A percentile compares a stretch with the other conserved stretches of the same genome.
Conservation (phyloP, 2,797 vertebrate species). For the Numenius phaeopus region DNA sequence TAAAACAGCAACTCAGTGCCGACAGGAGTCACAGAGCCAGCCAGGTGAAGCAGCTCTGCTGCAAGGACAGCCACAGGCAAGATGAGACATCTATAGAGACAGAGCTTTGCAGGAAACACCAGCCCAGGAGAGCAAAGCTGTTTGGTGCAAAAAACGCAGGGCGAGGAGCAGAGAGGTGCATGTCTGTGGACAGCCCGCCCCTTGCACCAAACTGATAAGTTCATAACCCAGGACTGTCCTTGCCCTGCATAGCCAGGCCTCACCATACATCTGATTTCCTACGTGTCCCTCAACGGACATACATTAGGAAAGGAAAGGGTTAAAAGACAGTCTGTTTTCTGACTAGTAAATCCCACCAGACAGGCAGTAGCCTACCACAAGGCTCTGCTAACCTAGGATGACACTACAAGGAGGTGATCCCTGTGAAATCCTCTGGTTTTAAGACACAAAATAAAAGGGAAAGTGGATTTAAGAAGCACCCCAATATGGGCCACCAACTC, state of each 20-base stretch:
- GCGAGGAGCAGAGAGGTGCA: not conserved
- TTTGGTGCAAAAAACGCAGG: fast-evolving
- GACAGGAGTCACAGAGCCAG: not conserved
- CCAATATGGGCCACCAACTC: not conserved
- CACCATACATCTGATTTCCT: not conserved
- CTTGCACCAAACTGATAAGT: not conserved
- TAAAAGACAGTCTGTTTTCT: not conserved
- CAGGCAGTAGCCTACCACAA: not conserved
- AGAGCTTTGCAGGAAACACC: not conserved
- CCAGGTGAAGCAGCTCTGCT: not conserved
- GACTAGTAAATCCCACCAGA: not conserved
- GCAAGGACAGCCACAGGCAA: not conserved
- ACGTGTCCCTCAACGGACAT: fast-evolving
- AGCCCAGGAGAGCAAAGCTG: not conserved
- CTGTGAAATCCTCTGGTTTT: not conserved
- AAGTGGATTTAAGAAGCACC: not conserved
- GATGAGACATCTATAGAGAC: not conserved
- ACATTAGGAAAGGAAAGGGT: not conserved
- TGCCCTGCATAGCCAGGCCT: not conserved
- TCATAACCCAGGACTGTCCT: not conserved
- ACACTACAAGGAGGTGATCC: not conserved
- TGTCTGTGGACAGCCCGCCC: not conserved
- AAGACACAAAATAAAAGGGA: not conserved
- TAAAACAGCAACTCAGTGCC: not conserved
- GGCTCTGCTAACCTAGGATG: not conserved